phyloP scores from a whole-genome alignment of 2,797 vertebrate species.

The Helarctos malayanus region DNA sequence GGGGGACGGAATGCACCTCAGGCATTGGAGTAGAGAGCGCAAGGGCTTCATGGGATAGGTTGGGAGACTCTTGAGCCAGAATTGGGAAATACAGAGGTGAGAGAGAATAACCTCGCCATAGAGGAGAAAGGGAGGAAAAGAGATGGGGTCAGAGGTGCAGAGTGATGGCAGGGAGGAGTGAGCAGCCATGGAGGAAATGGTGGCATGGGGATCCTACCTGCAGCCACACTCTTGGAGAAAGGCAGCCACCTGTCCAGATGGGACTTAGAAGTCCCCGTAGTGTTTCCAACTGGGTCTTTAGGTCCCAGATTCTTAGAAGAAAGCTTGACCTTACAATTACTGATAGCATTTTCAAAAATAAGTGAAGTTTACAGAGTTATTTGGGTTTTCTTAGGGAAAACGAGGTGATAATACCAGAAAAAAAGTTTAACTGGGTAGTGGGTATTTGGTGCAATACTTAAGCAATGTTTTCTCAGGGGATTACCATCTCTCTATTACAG shows the following conservation, averaged over 20 bases:
- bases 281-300: not conserved
- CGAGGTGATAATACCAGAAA: not conserved
- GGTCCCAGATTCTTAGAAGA: not conserved
- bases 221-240: not conserved
- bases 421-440: not conserved
- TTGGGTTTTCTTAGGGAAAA: not conserved
- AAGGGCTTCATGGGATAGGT: not conserved
- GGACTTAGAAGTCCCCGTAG: not conserved
- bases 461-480: not conserved
- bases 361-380: not conserved
- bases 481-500: not conserved
- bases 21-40: not conserved
- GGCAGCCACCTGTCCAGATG: no score
- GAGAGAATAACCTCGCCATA: not conserved
- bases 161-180: not conserved
- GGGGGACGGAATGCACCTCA: not conserved
- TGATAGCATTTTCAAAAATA: not conserved
- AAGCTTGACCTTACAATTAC: not conserved
- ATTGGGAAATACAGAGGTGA: not conserved
- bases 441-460: not conserved
- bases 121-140: not conserved
- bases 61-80: not conserved
- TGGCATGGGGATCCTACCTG: fast-evolving
- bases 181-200: not conserved
- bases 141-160: fast-evolving